phyloP scores from a whole-genome alignment of 2,113 vertebrate genomes.

The Romanogobio albipinnatus region DNA sequence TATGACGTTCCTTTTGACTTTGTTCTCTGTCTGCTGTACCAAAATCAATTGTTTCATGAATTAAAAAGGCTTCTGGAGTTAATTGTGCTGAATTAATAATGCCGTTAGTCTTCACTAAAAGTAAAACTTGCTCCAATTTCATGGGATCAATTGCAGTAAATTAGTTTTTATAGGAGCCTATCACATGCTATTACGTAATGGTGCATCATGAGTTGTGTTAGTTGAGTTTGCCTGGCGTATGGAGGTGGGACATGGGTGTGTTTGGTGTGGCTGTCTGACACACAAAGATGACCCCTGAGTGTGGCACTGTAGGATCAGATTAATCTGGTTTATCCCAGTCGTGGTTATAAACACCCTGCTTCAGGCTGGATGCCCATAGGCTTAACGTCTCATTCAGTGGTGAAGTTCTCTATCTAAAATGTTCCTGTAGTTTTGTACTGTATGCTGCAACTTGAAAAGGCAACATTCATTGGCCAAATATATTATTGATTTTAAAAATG shows the following conservation, averaged over 20 bases:
- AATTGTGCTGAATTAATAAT: not conserved
- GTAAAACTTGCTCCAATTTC: not conserved
- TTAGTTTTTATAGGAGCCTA: not conserved
- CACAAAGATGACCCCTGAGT: not conserved
- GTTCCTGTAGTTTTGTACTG: not conserved
- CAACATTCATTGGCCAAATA: no score
- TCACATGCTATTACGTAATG: not conserved
- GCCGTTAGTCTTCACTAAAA: not conserved
- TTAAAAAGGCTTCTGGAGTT: not conserved
- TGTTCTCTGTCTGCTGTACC: not conserved
- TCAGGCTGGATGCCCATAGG: not conserved
- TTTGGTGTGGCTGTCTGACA: not conserved
- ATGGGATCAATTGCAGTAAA: not conserved
- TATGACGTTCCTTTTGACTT: not conserved
- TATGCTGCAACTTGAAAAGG: not conserved
- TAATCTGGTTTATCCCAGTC: not conserved
- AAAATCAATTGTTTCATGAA: not conserved
- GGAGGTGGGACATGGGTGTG: not conserved
- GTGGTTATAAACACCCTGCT: not conserved
- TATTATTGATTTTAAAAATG: no score
- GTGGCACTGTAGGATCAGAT: not conserved
- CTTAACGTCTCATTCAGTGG: not conserved
- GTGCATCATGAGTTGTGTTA: not conserved
- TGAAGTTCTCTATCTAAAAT: not conserved
- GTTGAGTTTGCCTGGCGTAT: not conserved